Evolutionary conservation across 64 coral and sea anemone genomes (phyloP).

Genomic region (Catalaphyllia jardinei): DNA sequence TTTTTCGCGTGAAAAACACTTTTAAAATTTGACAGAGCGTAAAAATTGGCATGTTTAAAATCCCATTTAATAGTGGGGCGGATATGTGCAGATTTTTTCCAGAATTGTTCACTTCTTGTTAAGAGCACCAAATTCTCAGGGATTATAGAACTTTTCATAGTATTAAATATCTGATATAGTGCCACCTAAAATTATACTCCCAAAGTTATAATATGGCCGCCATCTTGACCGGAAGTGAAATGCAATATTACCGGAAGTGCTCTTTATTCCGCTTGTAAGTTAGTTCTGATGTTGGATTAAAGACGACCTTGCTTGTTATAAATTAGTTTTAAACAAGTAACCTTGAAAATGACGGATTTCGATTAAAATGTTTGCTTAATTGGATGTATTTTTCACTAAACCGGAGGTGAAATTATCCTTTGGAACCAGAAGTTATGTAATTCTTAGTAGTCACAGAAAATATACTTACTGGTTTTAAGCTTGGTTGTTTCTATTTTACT

Average conservation of each 20-base stretch:
- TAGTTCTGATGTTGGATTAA: constrained; percentile 41
- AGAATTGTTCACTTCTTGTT: no score
- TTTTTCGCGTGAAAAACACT: no score
- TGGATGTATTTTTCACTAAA: constrained; percentile 29
- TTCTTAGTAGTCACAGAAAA: no score
- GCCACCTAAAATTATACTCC: constrained; percentile 14
- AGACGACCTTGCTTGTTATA: constrained; percentile 34
- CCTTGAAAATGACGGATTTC: constrained; percentile 7
- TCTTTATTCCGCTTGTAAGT: constrained; percentile 28
- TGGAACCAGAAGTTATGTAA: no score
- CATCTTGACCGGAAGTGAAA: neutral
- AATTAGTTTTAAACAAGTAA: neutral
- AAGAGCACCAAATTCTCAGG: constrained; percentile 44
- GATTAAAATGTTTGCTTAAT: neutral
- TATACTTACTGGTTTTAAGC: no score
- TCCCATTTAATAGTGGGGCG: no score
- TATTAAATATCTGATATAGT: constrained; percentile 41
- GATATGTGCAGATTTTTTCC: no score
- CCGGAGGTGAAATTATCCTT: constrained; percentile 31
- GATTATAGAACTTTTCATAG: constrained; percentile 45
- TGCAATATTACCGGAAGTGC: constrained; percentile 35
- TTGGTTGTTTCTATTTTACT: no score
- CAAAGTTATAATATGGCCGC: constrained; percentile 26
- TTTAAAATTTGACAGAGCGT: no score
- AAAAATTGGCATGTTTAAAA: no score